A percentile compares a stretch with the other conserved stretches of the same genome.
Conservation (phyloP, 2,888 invertebrate genomes). For the Scelioninae gen. 2 region DNA sequence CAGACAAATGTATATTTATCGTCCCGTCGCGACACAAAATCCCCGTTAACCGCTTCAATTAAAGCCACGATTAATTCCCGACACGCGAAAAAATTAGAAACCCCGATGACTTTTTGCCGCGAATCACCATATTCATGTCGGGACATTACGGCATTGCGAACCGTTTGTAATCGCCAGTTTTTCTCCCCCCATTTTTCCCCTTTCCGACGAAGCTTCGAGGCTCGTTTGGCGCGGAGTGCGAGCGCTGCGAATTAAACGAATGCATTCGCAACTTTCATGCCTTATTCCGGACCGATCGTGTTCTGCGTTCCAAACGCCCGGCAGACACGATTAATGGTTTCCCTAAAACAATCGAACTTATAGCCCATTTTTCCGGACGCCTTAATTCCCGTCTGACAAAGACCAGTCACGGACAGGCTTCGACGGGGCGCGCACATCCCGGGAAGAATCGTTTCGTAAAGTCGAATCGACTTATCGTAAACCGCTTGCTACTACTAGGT, state of each 20-base stretch:
- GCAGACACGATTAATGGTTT: slow-evolving; percentile 10
- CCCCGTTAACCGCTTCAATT: slow-evolving; percentile 25
- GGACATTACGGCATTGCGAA: no score
- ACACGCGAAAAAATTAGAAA: slow-evolving; percentile 6
- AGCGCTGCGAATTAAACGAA: slow-evolving; percentile 10
- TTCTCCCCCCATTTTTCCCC: no score
- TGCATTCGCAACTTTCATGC: no score
- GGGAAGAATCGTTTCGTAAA: slow-evolving; percentile 63
- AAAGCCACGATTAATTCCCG: slow-evolving; percentile 17
- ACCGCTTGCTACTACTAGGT: slow-evolving; percentile 63
- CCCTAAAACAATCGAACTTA: slow-evolving; percentile 31
- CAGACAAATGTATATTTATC: slow-evolving; percentile 15
- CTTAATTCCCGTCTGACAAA: slow-evolving; percentile 34
- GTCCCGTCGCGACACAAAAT: slow-evolving; percentile 22
- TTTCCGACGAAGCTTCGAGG: no score
- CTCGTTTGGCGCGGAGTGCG: no score
- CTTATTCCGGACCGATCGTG: no score
- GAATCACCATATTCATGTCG: no score
- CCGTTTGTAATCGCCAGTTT: no score
- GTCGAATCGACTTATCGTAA: slow-evolving; percentile 64
- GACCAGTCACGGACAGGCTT: slow-evolving; percentile 28
- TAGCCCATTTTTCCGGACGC: slow-evolving; percentile 33
- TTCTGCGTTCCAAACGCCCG: no score
- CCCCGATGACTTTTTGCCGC: no score
- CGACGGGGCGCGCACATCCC: slow-evolving; percentile 56